phyloP scores from a whole-genome alignment of 2,797 vertebrate species.

The Enteromius paludinosus region DNA sequence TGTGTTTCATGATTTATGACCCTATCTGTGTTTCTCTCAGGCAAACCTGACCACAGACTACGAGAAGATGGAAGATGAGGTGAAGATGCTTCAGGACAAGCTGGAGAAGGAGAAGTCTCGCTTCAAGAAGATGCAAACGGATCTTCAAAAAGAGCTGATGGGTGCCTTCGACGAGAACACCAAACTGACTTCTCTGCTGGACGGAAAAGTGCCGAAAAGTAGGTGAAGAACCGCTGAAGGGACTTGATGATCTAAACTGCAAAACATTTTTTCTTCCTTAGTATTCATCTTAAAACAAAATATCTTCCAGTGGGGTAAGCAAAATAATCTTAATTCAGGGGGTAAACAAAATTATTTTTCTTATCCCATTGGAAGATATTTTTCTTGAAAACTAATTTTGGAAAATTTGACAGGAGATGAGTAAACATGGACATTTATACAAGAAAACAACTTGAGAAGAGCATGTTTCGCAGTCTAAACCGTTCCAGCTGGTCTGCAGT shows the following conservation, averaged over 20 bases:
- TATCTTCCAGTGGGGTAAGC: no score
- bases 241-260: background rate
- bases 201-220: conserved; percentile 90
- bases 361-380: no score
- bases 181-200: conserved; percentile 81
- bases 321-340: no score
- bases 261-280: no score
- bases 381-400: no score
- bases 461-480: no score
- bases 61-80: conserved; percentile 67
- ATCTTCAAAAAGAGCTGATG: conserved; percentile 78
- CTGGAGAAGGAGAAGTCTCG: conserved; percentile 69
- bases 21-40: conserved; percentile 55
- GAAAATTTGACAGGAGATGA: no score
- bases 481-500: no score
- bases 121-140: conserved; percentile 73
- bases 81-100: conserved; percentile 64
- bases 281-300: no score
- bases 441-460: no score
- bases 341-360: no score
- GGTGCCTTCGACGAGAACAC: conserved; percentile 84
- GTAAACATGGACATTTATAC: no score
- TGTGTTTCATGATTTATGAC: background rate
- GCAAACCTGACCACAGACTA: conserved; percentile 59
- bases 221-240: conserved; percentile 38